Evolutionary conservation across 1,140 invertebrate genomes (phyloP).

Genomic region (Pogonognathellus flavescens): DNA sequence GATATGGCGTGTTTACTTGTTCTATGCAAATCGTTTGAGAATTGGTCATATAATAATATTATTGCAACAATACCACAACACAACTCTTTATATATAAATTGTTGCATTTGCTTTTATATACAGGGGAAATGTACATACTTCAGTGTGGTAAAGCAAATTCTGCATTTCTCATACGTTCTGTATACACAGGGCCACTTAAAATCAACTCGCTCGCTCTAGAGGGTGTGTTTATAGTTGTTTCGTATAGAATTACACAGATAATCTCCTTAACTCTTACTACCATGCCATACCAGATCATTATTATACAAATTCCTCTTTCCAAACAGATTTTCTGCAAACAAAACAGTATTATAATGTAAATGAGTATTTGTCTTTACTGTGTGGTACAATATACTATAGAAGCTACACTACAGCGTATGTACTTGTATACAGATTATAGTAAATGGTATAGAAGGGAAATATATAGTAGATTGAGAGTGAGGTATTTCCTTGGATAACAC

Average conservation of each 20-base stretch:
- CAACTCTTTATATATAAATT: background rate
- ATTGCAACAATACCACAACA: background rate
- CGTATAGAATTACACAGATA: no score
- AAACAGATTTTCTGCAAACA: background rate
- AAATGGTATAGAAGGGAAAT: background rate
- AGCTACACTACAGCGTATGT: background rate
- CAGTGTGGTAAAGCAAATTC: background rate
- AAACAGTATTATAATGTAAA: background rate
- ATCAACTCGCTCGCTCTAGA: background rate
- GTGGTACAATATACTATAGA: no score
- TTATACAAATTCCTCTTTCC: background rate
- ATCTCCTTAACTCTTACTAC: background rate
- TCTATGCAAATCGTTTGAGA: background rate
- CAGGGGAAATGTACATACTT: background rate
- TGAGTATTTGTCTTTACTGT: no score
- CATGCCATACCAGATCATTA: background rate
- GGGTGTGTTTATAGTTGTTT: background rate
- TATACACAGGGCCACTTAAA: background rate
- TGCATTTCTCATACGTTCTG: background rate
- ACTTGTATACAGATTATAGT: background rate
- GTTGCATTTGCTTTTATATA: background rate
- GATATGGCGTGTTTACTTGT: background rate
- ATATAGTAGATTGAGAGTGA: background rate
- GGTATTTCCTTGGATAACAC: background rate
- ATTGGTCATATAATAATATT: background rate